Evolutionary conservation across 2,888 invertebrate species (phyloP), one percentile per base, ranked within the genome.

Genomic region (Germaria angustata): DNA sequence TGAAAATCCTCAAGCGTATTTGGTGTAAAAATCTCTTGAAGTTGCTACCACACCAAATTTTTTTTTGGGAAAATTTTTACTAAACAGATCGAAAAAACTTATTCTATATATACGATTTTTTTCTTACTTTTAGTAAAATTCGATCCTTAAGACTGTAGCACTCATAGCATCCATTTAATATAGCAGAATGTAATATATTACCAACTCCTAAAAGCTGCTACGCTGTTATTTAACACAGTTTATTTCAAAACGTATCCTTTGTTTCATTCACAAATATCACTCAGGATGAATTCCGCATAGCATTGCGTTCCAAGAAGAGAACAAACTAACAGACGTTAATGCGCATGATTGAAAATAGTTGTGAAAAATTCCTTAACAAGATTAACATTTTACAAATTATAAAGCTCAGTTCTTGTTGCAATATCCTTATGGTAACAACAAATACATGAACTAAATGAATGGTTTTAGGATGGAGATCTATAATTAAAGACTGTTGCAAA

Each of bases 171-270:
- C n/a, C n/a, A n/a, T n/a, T n/a, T n/a, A n/a, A n/a, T n/a, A n/a
- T 6, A 28, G 28, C 28, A 6, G 28, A 24, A 9, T 28, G 13
- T 61, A 32, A 13, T 4, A 46, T 5, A 7, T 7, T 13, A 20
- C 5, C 2, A 44, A 28, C 9, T 2, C 0, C 34, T 1, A 7
- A 9, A 20, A 22, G 8, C 24, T 69, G 51, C 66, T 73, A 36
- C 81, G 6, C 51, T 82, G 75, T 69, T 41, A 71, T 2, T 17
- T 75, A 75, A 75, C 69, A 75, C 75, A 36, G 59, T 59, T 13
- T 39, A 34, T 22, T 71, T 51, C 2, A 0, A 9, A 55, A 24
- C 32, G 0, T n/a, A 44, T 71, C 36, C 28, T 8, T 7, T 13
- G 34, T 41, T 46, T 57, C 15, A 39, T 44, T 15, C 8, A 1